Base-by-base conservation (phyloP, 2,888 invertebrate species). In the Eupithecia pulchellata region DNA sequence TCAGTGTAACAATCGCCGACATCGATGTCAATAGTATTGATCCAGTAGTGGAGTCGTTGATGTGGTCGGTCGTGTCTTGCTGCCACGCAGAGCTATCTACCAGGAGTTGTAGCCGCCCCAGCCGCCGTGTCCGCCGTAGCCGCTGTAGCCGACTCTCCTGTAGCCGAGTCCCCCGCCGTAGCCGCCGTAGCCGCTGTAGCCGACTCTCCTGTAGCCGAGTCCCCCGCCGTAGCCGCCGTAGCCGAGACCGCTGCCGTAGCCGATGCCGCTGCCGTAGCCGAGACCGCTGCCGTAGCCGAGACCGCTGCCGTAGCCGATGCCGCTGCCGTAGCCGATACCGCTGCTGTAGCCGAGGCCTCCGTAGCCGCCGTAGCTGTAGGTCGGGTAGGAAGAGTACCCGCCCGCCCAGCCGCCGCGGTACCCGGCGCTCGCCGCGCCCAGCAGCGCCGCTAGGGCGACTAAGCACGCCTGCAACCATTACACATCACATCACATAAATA, bases 401-500 rank as follows among this genome's bases (percentile, higher is more conserved):
- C 64, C 30, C 72, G 65, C 81, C 32, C 83, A 81, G n/a, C 78
- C 75, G 36, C 77, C 70, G 74, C 83, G 71, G 79, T 82, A 80
- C 63, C 89, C 89, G 0, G 89, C 91, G 0, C 86, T 81, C n/a
- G 82, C 83, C 36, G 78, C 63, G 57, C 86, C 78, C 74, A 87
- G 42, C 62, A 87, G 20, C 32, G 82, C 78, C n/a, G 76, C 69
- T 77, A 90, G 78, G 20, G 83, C 71, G 29, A 80, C 13, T 34
- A 79, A 34, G 55, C 77, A 71, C 4, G 76, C 68, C 85, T 85
- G 81, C 13, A 30, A 47, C 55, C n/a, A 17, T 8, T 55, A 30
- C 34, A 42, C 13, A 20, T 9, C 4, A 36, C 1, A 11, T 29
- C 17, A 57, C 4, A 17, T 8, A 9, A 57, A 27, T 30, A 6